Conservation (phyloP, 2,113 vertebrate genomes). For the Melanotaenia duboulayi region DNA sequence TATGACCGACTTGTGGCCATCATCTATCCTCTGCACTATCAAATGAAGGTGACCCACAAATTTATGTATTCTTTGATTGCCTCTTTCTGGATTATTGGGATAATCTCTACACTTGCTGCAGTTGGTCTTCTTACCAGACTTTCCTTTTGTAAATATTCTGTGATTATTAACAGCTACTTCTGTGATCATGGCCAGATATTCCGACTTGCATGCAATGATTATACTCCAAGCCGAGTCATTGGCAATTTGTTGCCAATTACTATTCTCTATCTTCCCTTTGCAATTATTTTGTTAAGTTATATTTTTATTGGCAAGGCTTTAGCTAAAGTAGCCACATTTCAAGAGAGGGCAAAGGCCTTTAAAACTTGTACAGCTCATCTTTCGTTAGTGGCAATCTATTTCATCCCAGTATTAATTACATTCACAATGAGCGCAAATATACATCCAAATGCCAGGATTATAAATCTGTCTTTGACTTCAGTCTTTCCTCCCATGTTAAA, state of each 20-base stretch:
- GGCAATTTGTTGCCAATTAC: not conserved
- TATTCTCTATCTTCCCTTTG: not conserved
- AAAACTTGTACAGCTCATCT: slow-evolving; percentile 64
- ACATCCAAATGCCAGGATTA: slow-evolving; percentile 65
- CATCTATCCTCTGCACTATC: slow-evolving; percentile 22
- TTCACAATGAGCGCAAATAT: slow-evolving; percentile 40
- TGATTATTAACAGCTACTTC: slow-evolving; percentile 48
- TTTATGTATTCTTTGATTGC: slow-evolving; percentile 13
- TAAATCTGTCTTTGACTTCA: slow-evolving; percentile 69
- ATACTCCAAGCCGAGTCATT: slow-evolving; percentile 32
- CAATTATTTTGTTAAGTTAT: not conserved
- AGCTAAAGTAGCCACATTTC: slow-evolving; percentile 43
- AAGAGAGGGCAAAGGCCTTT: slow-evolving; percentile 47
- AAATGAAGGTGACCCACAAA: slow-evolving; percentile 15
- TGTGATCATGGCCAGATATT: slow-evolving; percentile 28
- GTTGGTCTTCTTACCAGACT: slow-evolving; percentile 53
- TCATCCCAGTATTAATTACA: slow-evolving; percentile 50
- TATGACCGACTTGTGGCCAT: slow-evolving; percentile 32
- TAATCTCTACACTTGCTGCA: not conserved
- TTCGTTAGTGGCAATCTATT: slow-evolving; percentile 62
- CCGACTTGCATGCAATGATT: slow-evolving; percentile 9
- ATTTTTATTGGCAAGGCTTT: slow-evolving; percentile 32
- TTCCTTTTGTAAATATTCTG: slow-evolving; percentile 73
- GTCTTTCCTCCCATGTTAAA: slow-evolving; percentile 47
- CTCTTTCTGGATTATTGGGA: slow-evolving; percentile 4